Evolutionary conservation across 2,113 vertebrate species (phyloP), one percentile per base, ranked within the genome.

Genomic region (Morphnarchus princeps): DNA sequence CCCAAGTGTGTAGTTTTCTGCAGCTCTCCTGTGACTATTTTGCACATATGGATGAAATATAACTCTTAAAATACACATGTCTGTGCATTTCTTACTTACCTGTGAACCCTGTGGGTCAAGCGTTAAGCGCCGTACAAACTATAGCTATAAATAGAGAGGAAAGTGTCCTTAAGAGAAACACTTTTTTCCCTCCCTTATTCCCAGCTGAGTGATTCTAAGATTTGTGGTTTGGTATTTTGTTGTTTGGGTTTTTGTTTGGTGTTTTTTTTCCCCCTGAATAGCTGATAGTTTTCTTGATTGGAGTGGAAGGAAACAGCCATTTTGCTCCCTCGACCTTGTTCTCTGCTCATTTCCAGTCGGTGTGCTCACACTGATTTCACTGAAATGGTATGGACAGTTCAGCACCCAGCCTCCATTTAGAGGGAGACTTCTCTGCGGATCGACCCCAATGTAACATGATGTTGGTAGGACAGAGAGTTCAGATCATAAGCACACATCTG

Each of bases 11-110:
- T 78, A 70, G 50, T 94, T 85, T 71, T 82, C 70, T 85, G 78
- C 28, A 89, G 59, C 55, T 94, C 65, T 93, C 86, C 61, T 65
- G 55, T 78, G 82, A 85, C 43, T 89, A 18, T 92, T 95, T 93
- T 91, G 50, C 69, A 92, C 89, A 87, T 71, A 71, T 74, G 82
- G 70, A 96, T 95, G 73, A 97, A 95, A 84, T 97, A 93, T 14
- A 95, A 78, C 40, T 67, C 91, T 89, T 90, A 21, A 61, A 93
- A 92, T 47, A 80, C 43, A 73, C 16, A 32, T 29, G 54, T 78
- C 76, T 88, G 31, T 87, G 73, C 34, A 34, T 92, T 94, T 92
- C 80, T 87, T 84, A 38, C 79, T 95, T 94, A 87, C 65, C 93
- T 93, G 18, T 79, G 91, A 79, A 93, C 72, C 34, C 73, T 85